Evolutionary conservation across 2,113 vertebrate genomes (phyloP), one percentile per base, ranked within the genome.

Genomic region (Smithornis capensis): DNA sequence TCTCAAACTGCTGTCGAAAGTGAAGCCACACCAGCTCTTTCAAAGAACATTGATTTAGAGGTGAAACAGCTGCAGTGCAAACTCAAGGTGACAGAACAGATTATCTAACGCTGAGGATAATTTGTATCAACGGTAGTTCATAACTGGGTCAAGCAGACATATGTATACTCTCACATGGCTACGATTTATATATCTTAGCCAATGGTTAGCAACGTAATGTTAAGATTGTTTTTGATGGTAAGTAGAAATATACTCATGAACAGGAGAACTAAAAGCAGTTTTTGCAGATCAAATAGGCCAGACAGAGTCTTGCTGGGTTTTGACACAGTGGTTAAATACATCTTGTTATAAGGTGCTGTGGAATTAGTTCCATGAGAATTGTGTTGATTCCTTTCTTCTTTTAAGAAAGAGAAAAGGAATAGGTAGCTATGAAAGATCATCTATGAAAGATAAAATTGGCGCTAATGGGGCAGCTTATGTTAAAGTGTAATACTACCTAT

Each of bases 61-160:
- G 96, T 99, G 89, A 99, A 98, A 97, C 99, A 99, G 95, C 97
- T 99, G 92, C 98, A 98, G 81, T 98, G 95, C 96, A 99, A 98
- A 97, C 97, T 99, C 67, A 99, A 99, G 99, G 99, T 99, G 96
- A 98, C 92, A 96, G 62, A 89, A 94, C 47, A 78, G 49, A 87
- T 96, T 88, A 82, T 64, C 44, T 53, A 79, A 22, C n/a, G 31
- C 70, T 92, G 86, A 89, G 65, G 23, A 82, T 90, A 92, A 94
- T 94, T 94, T 3, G 0, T 78, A 44, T 65, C 74, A 92, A 47
- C 78, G 87, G 64, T 91, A 59, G 81, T 89, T 95, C 38, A 10
- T 84, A 92, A 70, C 38, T 91, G 62, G 68, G 76, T 94, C 90
- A 76, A 63, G 68, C 47, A 89, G 44, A 62, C 77, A 80, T 12